Evolutionary conservation across 2,113 vertebrate species (phyloP).

Genomic region (Erinaceus europaeus): DNA sequence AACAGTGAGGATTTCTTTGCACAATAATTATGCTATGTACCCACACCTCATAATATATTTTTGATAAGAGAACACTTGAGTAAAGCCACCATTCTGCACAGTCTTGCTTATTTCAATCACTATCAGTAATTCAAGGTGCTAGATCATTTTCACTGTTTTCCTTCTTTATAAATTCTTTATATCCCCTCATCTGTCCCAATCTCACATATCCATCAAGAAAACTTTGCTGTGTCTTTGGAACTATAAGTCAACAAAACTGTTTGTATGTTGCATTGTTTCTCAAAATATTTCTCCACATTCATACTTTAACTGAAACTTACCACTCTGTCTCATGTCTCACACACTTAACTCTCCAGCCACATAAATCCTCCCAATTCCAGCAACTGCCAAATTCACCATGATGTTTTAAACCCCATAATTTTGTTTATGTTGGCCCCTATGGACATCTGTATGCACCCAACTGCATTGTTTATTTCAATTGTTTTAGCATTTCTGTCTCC

Average conservation of each 20-base stretch:
- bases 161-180: background rate
- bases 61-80: background rate
- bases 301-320: background rate
- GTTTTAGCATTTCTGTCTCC: background rate
- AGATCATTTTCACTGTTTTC: background rate
- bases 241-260: background rate
- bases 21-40: no score
- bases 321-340: background rate
- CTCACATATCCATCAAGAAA: background rate
- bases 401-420: background rate
- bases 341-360: background rate
- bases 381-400: background rate
- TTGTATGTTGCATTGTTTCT: no score
- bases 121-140: background rate
- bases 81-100: background rate
- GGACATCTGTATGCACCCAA: fast-evolving
- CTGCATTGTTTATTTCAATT: background rate
- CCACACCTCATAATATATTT: no score
- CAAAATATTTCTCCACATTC: background rate
- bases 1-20: no score
- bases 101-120: background rate
- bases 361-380: background rate
- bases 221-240: background rate
- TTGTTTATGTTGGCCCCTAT: background rate
- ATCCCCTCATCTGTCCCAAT: background rate